Evolutionary conservation across 2,113 vertebrate genomes (phyloP).

Genomic region (Nothobranchius kuhntae): DNA sequence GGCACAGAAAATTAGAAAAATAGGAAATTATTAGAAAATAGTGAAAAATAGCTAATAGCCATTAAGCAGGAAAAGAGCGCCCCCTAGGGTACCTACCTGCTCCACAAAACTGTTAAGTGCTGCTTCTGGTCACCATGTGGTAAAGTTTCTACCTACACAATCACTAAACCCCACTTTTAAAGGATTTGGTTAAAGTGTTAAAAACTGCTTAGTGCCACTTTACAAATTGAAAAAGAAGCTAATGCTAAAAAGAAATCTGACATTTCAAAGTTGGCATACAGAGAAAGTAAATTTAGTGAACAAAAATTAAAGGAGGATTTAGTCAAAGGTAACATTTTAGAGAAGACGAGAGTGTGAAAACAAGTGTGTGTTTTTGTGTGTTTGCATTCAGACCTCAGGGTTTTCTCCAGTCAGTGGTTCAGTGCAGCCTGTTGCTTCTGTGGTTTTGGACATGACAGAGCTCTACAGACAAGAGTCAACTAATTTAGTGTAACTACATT

Average conservation of each 20-base stretch:
- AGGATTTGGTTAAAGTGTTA: too few relatives aligned
- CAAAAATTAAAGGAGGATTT: background rate
- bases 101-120: too few relatives aligned
- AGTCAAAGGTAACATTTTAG: background rate
- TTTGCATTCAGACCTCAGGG: slow-evolving; percentile 49
- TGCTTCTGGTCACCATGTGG: too few relatives aligned
- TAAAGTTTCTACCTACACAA: too few relatives aligned
- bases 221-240: too few relatives aligned
- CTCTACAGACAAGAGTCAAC: slow-evolving; percentile 44
- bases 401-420: slow-evolving; percentile 22
- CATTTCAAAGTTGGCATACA: background rate
- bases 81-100: too few relatives aligned
- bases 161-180: too few relatives aligned
- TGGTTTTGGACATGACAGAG: slow-evolving; percentile 26
- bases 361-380: slow-evolving; percentile 2
- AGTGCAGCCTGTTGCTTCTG: background rate
- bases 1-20: too few relatives aligned
- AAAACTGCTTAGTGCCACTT: too few relatives aligned
- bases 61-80: too few relatives aligned
- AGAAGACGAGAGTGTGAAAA: background rate
- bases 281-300: background rate
- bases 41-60: too few relatives aligned
- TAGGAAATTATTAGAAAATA: too few relatives aligned
- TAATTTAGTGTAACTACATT: background rate
- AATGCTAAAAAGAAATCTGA: background rate